Conservation (phyloP, 1,140 invertebrate genomes). For the Lutraria rhynchaena region DNA sequence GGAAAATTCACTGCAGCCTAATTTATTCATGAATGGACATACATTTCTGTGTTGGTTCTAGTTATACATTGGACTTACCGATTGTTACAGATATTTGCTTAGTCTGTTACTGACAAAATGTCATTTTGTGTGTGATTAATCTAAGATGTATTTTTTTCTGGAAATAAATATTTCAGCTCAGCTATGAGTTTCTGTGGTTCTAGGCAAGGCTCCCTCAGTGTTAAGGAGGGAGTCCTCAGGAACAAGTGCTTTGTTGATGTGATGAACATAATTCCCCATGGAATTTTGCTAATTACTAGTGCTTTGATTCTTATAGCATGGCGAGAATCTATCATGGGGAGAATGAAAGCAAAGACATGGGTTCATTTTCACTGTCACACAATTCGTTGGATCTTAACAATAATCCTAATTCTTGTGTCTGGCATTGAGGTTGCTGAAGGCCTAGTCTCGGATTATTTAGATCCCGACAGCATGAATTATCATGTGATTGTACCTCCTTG, state of each 20-base stretch:
- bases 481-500: slow-evolving; percentile 77
- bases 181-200: slow-evolving; percentile 78
- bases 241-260: slow-evolving; percentile 80
- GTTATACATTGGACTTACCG: not conserved
- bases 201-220: slow-evolving; percentile 71
- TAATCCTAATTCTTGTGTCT: slow-evolving; percentile 71
- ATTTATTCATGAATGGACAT: not conserved
- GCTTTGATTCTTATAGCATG: slow-evolving; percentile 77
- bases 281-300: slow-evolving; percentile 72
- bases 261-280: slow-evolving; percentile 79
- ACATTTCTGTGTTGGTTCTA: not conserved
- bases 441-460: slow-evolving; percentile 73
- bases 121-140: not conserved
- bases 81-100: not conserved
- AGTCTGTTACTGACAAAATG: not conserved
- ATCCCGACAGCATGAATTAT: slow-evolving; percentile 74
- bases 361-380: slow-evolving; percentile 77
- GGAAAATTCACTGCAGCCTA: not conserved
- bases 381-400: slow-evolving; percentile 72
- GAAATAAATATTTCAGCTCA: not conserved
- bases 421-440: slow-evolving; percentile 76
- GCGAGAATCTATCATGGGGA: slow-evolving; percentile 76
- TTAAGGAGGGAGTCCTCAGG: slow-evolving; percentile 75
- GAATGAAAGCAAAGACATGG: slow-evolving; percentile 79
- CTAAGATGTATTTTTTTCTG: not conserved